Conservation (phyloP, 2,113 vertebrate genomes). For the Silurus meridionalis region DNA sequence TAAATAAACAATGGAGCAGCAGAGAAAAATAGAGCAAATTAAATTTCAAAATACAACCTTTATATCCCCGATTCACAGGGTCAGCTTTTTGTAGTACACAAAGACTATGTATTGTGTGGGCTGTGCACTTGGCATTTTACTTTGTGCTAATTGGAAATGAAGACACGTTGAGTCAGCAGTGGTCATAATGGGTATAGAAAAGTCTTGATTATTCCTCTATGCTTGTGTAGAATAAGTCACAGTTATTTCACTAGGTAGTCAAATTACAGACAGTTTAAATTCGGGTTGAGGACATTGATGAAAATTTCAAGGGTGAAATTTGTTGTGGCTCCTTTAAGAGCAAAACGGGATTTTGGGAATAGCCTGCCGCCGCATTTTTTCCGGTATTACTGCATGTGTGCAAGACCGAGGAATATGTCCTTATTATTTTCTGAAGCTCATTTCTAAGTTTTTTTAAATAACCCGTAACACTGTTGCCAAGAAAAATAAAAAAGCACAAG, state of each 20-base stretch:
- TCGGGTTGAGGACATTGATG: neutral
- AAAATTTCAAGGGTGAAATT: no score
- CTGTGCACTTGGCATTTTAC: neutral
- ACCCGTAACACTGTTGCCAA: no score
- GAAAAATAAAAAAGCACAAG: no score
- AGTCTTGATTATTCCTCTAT: neutral
- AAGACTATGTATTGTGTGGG: neutral
- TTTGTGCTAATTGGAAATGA: neutral
- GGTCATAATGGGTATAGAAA: neutral
- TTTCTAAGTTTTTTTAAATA: no score
- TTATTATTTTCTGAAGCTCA: no score
- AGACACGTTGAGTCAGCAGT: constrained; percentile 10
- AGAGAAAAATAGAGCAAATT: neutral
- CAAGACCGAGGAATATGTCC: no score
- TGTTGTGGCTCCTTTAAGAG: no score
- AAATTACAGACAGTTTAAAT: neutral
- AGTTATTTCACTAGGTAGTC: neutral
- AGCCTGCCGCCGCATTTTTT: no score
- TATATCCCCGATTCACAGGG: neutral
- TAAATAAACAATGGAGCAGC: neutral
- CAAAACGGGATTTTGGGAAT: no score
- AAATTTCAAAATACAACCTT: neutral
- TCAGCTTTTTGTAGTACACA: neutral
- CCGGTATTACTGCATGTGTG: no score
- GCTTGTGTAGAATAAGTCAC: neutral